Evolutionary conservation across 2,797 vertebrate genomes (phyloP), one percentile per base, ranked within the genome.

Genomic region (Geotrypetes seraphini): DNA sequence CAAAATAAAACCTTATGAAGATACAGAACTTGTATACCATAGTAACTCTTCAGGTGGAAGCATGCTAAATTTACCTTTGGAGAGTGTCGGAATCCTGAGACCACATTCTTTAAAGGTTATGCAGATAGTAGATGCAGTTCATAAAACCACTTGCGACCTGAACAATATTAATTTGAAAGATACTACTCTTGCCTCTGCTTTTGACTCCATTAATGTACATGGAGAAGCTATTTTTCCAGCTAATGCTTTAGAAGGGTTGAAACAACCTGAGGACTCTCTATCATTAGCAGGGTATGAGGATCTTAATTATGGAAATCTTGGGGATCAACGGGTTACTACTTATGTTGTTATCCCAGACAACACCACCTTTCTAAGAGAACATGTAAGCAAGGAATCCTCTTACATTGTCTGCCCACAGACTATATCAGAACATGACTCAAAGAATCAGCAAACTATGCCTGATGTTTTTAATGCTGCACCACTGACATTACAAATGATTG

Each of bases 1-100:
- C 1, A 42, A 12, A 10, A 16, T 2, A 8, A 24, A 5, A 5
- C 1, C 16, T 1, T 31, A 12, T 5, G 68, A 73, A 10, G 59
- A 63, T 12, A 68, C 71, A 0, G 69, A 60, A 43, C 53, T 63
- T 36, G 68, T 70, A 2, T 78, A 73, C 13, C 33, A 63, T 28
- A 74, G 64, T 22, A 54, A 45, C 2, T 46, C 13, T 15, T 19
- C 20, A 5, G 28, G 34, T 1, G 3, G n/a, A 15, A 29, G 6
- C 11, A 31, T 13, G 23, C 35, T 4, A 0, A 13, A 7, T 8
- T 27, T 47, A 6, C 24, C 36, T 16, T 19, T 25, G 12, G 48
- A 47, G 37, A 41, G 19, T 14, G 6, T 5, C 2, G 15, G 43
- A 39, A 5, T 20, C 6, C 8, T 8, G n/a, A n/a, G 23, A 12